phyloP scores from a whole-genome alignment of 1,140 invertebrate species.

The Neotoxoptera formosana region DNA sequence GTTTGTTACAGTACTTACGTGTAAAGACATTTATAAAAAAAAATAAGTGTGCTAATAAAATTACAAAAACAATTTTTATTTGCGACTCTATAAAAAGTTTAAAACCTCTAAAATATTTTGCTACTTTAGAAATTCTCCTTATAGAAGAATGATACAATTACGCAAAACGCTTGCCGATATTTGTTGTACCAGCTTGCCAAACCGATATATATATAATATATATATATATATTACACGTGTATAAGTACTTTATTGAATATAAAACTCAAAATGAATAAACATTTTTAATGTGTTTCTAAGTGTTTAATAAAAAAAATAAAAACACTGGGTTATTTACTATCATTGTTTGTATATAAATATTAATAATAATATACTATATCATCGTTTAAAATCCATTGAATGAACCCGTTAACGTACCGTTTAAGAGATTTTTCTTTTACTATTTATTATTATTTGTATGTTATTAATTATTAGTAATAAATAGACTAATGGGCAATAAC shows the following conservation, averaged over 20 bases:
- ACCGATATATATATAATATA: background rate
- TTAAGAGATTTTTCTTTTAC: background rate
- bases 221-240: background rate
- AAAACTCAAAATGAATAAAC: background rate
- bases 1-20: background rate
- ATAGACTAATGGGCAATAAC: constrained; percentile 47
- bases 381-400: background rate
- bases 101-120: background rate
- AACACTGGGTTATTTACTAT: background rate
- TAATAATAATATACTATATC: constrained; percentile 1
- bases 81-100: background rate
- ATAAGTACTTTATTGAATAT: background rate
- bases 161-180: background rate
- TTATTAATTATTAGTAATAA: constrained; percentile 43
- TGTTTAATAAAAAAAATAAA: background rate
- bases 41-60: background rate
- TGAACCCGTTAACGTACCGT: background rate
- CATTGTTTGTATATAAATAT: background rate
- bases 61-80: background rate
- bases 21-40: background rate
- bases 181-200: background rate
- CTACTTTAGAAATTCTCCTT: background rate
- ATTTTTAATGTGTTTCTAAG: constrained; percentile 27
- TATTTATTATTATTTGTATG: constrained; percentile 15
- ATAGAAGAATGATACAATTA: background rate